Conservation (phyloP, 2,113 vertebrate genomes). For the Channa argus region DNA sequence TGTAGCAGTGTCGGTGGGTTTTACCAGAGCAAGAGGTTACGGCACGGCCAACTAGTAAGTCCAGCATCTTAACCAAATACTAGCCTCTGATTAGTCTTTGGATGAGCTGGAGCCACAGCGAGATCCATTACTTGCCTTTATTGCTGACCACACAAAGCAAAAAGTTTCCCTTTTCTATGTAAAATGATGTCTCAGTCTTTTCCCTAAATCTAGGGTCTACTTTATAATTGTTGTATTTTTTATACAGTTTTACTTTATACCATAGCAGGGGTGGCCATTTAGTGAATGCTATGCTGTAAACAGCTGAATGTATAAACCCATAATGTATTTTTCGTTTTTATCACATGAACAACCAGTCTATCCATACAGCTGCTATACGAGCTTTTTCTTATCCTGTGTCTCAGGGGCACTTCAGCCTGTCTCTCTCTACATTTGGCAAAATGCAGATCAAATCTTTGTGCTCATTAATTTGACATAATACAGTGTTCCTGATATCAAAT, state of each 20-base stretch:
- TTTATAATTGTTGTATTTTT: neutral
- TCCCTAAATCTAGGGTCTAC: neutral
- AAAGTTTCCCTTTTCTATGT: neutral
- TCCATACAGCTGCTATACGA: neutral
- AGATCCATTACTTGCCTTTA: neutral
- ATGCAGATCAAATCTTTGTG: neutral
- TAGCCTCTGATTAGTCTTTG: neutral
- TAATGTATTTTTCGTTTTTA: neutral
- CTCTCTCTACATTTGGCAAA: neutral
- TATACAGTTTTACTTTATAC: slow-evolving; percentile 1
- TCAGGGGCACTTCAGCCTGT: neutral
- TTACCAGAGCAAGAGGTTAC: slow-evolving; percentile 95
- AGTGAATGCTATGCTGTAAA: slow-evolving; percentile 7
- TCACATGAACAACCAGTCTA: neutral
- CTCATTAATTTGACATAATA: neutral
- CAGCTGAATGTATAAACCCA: neutral
- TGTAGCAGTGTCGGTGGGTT: slow-evolving; percentile 94
- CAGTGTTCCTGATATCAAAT: neutral
- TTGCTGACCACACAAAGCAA: slow-evolving; percentile 4
- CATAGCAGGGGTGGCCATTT: slow-evolving; percentile 3
- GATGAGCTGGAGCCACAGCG: neutral
- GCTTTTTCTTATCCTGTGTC: neutral
- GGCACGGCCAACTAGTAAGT: slow-evolving; percentile 95
- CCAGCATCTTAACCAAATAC: neutral
- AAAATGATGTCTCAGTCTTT: neutral